Evolutionary conservation across 2,888 invertebrate species (phyloP), one percentile per base, ranked within the genome.

Genomic region (Metacarcinus magister): DNA sequence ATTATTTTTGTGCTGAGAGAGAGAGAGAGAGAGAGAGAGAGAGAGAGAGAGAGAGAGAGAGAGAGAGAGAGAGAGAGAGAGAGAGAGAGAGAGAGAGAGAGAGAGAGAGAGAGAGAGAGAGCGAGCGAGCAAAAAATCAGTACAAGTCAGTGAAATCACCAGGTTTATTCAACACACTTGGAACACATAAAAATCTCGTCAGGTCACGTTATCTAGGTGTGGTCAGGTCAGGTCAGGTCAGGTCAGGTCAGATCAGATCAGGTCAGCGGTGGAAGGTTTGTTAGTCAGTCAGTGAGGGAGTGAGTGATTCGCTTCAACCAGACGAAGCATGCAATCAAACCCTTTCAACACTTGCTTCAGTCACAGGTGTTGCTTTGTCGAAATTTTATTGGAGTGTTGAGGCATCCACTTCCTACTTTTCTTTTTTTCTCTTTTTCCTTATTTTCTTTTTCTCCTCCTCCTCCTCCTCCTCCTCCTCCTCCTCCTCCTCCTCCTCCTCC

Each of bases 21-120:
- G 67, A 67, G 67, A 67, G 67, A 67, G n/a, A n/a, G 67, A 67
- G 67, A n/a, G n/a, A 67, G 67, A n/a, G n/a, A 67, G 67, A n/a
- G 67, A 67, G 67, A 54, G 54, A 54, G 54, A 54, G 54, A n/a
- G 67, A 67, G n/a, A 67, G 67, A n/a, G 67, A 67, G n/a, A 3
- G 23, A 23, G n/a, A 16, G 23, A 67, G 23, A 4, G 19, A 23
- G 67, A n/a, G 19, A 48, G 7, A 48, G 48, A 48, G 48, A 48
- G 48, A 48, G 48, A 48, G 48, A 48, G 48, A 48, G 48, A 48
- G 48, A 48, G 48, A 48, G 48, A 48, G 48, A 48, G 48, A 48
- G 48, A 48, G 48, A 48, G 48, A 48, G 48, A 48, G 48, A 48
- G 48, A 48, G 48, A 48, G 48, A 48, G 48, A 48, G 48, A 48